A percentile compares a stretch with the other conserved stretches of the same genome.
phyloP scores from a whole-genome alignment of 2,113 vertebrate species.

The Orcinus orca region DNA sequence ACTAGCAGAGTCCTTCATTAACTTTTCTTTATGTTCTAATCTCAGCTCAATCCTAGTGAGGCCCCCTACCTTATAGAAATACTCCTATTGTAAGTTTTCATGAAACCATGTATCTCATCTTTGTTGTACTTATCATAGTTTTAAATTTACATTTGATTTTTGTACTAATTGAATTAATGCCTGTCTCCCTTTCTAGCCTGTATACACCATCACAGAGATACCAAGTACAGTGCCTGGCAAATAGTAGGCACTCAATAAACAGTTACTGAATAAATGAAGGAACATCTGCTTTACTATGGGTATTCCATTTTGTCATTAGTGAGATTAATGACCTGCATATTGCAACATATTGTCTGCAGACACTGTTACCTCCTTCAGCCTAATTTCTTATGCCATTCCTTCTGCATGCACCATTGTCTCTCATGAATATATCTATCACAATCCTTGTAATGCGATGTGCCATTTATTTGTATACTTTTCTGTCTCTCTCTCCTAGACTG shows the following conservation, averaged over 20 bases:
- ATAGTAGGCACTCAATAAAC: background rate
- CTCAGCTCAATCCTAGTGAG: background rate
- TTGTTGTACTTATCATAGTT: background rate
- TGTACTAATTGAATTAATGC: background rate
- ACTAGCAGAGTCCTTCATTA: background rate
- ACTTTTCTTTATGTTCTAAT: background rate
- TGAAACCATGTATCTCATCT: background rate
- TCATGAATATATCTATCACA: background rate
- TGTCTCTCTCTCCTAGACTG: background rate
- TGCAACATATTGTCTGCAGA: background rate
- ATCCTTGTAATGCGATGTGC: background rate
- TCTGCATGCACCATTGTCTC: background rate
- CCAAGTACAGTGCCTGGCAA: background rate
- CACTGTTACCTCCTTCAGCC: background rate
- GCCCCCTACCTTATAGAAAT: background rate
- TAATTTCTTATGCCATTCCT: background rate
- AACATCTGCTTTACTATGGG: background rate
- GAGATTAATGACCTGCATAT: constrained; percentile 15
- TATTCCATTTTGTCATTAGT: constrained; percentile 13
- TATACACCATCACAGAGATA: background rate
- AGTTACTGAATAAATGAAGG: background rate
- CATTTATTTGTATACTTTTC: background rate
- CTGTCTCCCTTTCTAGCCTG: background rate
- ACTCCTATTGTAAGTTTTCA: background rate
- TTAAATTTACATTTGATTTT: constrained; percentile 5